Conservation (phyloP, 2,888 invertebrate genomes). For the Melanotus villosus region DNA sequence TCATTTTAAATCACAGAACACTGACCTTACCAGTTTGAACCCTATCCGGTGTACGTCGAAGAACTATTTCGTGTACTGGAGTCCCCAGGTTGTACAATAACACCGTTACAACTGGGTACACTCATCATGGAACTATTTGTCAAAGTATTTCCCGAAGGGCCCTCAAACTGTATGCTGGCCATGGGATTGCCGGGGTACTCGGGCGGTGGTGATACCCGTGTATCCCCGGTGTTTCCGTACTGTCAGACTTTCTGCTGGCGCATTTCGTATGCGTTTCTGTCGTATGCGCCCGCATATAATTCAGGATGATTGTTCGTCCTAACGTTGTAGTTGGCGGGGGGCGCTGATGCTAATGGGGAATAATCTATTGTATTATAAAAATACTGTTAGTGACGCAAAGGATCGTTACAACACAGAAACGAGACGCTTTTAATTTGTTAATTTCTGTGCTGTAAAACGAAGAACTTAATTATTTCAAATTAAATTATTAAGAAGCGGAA, state of each 20-base stretch:
- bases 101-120: conserved; percentile 41
- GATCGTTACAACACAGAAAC: conserved; percentile 36
- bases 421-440: neutral
- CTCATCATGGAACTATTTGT: conserved; percentile 35
- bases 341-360: conserved; percentile 68
- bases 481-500: neutral
- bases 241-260: conserved; percentile 79
- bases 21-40: conserved; percentile 48
- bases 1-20: conserved; percentile 62
- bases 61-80: conserved; percentile 41
- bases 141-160: conserved; percentile 48
- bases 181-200: conserved; percentile 67
- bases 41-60: conserved; percentile 40
- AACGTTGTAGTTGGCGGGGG: conserved; percentile 60
- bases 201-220: conserved; percentile 66
- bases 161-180: conserved; percentile 60
- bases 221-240: conserved; percentile 60
- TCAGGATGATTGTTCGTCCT: conserved; percentile 72
- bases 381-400: conserved; percentile 36
- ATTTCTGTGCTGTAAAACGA: conserved; percentile 36
- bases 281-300: conserved; percentile 82
- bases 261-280: conserved; percentile 80
- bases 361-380: conserved; percentile 56
- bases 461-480: neutral
- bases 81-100: conserved; percentile 25